Percentiles rank a stretch among this genome's conserved stretches.
These are phyloP conservation scores for Melanchra persicariae DNA, from an alignment of 2,888 invertebrate species.

Conservation along the genomic window DNA sequence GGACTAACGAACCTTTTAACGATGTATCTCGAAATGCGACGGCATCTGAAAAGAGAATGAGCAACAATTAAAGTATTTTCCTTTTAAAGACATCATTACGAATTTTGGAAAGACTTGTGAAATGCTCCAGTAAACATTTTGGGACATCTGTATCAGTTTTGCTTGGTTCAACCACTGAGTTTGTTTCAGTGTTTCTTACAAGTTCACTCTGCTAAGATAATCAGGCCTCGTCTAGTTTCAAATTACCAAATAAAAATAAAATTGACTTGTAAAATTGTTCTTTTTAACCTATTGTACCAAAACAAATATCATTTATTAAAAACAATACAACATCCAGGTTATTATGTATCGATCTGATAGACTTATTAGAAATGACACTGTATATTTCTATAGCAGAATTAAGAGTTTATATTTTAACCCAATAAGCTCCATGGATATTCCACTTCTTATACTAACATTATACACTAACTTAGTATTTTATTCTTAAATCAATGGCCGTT, in stretches of 20 bases:
- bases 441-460: not conserved
- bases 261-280: too few relatives aligned
- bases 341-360: not conserved
- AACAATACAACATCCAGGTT: not conserved
- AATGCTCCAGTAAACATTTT: not conserved
- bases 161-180: not conserved
- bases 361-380: not conserved
- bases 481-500: not conserved
- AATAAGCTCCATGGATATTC: too few relatives aligned
- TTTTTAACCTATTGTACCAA: too few relatives aligned
- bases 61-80: slow-evolving; percentile 52
- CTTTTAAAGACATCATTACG: slow-evolving; percentile 46
- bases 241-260: too few relatives aligned
- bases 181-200: too few relatives aligned
- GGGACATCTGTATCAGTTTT: not conserved
- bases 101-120: slow-evolving; percentile 30
- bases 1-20: slow-evolving; percentile 73
- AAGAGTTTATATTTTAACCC: not conserved
- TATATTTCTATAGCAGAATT: not conserved
- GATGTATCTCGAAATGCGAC: slow-evolving; percentile 67
- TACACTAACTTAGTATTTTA: too few relatives aligned
- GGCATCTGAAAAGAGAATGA: slow-evolving; percentile 76
- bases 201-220: too few relatives aligned
- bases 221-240: too few relatives aligned
- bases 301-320: not conserved